These are phyloP conservation scores for Trematomus loennbergii DNA, from an alignment of 2,113 vertebrate species.

Conservation along the genomic window DNA sequence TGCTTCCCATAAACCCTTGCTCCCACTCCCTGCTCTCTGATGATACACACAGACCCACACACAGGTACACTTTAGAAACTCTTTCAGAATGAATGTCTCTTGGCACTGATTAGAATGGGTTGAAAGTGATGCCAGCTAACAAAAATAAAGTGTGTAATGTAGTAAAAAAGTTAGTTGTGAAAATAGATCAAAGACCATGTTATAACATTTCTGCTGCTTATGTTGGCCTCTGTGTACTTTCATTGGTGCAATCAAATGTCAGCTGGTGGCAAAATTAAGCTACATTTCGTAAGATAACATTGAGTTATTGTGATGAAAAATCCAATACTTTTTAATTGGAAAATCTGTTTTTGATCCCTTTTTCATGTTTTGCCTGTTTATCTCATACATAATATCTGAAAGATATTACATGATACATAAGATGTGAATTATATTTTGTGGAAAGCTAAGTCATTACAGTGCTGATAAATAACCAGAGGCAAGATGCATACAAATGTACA, in stretches of 20 bases:
- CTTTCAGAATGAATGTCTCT: not conserved
- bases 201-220: not conserved
- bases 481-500: not conserved
- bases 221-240: not conserved
- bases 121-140: not conserved
- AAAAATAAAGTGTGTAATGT: not conserved
- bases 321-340: not conserved
- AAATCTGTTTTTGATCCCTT: not conserved
- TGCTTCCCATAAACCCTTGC: conserved; percentile 31
- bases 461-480: not conserved
- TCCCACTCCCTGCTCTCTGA: conserved; percentile 18
- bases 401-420: not conserved
- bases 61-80: not conserved
- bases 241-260: not conserved
- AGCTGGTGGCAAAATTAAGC: not conserved
- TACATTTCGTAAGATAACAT: not conserved
- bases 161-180: not conserved
- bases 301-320: not conserved
- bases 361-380: conserved; percentile 2
- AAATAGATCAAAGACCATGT: not conserved
- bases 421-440: not conserved
- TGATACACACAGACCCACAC: conserved; percentile 16
- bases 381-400: not conserved
- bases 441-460: not conserved
- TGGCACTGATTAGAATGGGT: no score